These are phyloP conservation scores for Babyrousa celebensis DNA, from an alignment of 2,797 vertebrate genomes.

Conservation along the genomic window DNA sequence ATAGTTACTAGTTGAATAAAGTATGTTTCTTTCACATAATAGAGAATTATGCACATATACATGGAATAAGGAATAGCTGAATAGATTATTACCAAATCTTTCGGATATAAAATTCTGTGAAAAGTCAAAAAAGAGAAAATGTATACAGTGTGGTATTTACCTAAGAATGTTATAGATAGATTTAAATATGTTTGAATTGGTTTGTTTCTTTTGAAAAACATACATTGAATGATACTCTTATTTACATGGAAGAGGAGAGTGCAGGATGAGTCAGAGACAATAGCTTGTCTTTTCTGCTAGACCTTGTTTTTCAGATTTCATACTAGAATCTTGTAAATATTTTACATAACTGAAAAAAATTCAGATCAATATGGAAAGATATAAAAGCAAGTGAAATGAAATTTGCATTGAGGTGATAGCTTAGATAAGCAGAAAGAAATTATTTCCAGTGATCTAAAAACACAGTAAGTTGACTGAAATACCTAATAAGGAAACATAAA, in stretches of 20 bases:
- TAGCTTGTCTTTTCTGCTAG: neutral
- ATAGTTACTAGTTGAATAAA: neutral
- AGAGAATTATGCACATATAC: neutral
- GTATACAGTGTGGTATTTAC: neutral
- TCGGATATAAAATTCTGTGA: neutral
- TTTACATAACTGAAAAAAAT: neutral
- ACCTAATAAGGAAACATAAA: neutral
- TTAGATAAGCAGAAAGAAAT: neutral
- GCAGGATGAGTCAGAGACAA: neutral
- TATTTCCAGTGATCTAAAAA: neutral
- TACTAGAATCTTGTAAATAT: neutral
- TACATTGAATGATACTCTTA: neutral
- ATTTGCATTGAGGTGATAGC: neutral
- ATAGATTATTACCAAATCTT: neutral
- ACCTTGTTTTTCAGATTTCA: neutral
- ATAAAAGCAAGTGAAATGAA: slow-evolving; percentile 43
- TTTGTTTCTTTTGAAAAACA: neutral
- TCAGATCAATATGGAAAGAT: slow-evolving; percentile 25
- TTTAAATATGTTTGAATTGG: slow-evolving; percentile 1
- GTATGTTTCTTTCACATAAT: neutral
- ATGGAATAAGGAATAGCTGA: neutral
- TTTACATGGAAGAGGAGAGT: neutral
- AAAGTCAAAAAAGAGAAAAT: neutral
- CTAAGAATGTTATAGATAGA: neutral
- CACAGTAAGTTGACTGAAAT: neutral